phyloP scores from a whole-genome alignment of 2,113 vertebrate species.

The Picathartes gymnocephalus region DNA sequence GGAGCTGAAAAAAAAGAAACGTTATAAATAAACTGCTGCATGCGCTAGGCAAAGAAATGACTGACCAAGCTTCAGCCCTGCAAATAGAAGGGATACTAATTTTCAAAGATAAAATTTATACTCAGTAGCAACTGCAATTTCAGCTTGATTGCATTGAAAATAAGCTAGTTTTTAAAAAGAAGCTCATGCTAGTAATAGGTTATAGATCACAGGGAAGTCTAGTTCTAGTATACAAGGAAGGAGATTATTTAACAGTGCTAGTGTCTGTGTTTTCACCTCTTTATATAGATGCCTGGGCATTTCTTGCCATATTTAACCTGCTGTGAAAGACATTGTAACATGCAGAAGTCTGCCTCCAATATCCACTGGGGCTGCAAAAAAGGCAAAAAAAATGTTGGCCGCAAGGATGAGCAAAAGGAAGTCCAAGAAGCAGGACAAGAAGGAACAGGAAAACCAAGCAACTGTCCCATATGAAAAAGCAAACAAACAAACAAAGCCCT shows the following conservation, averaged over 20 bases:
- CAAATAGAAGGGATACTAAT: background rate
- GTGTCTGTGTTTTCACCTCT: background rate
- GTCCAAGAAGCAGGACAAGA: background rate
- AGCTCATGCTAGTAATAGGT: background rate
- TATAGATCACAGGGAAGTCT: background rate
- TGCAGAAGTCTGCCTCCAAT: background rate
- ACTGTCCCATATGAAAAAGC: background rate
- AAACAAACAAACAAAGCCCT: background rate
- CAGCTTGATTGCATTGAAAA: background rate
- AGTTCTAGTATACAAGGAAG: background rate
- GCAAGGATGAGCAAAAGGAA: background rate
- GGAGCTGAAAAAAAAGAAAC: background rate
- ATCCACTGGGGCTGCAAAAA: background rate
- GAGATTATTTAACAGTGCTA: background rate
- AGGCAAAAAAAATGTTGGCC: background rate
- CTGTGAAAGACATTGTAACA: background rate
- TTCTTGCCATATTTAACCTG: background rate
- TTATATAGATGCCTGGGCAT: background rate
- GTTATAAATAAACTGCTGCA: background rate
- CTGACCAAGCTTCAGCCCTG: background rate
- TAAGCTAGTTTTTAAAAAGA: background rate
- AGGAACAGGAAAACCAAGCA: background rate
- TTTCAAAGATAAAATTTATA: background rate
- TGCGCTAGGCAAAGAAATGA: background rate
- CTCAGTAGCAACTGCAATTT: background rate